Evolutionary conservation across 2,888 invertebrate genomes (phyloP).

Genomic region (Caradrina clavipalpis): DNA sequence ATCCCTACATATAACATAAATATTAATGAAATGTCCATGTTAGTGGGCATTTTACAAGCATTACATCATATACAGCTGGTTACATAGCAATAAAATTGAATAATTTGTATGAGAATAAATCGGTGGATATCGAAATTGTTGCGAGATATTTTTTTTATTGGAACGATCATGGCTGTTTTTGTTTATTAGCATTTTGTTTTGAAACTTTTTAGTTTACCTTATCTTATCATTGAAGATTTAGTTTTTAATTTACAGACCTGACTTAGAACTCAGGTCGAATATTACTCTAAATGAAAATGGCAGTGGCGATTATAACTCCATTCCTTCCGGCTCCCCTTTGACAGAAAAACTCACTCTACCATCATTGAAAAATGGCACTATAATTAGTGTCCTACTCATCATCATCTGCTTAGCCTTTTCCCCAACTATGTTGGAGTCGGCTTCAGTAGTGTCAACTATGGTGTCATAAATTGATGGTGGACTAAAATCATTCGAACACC

Average conservation of each 20-base stretch:
- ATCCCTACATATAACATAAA: too few species aligned
- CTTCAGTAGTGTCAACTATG: too few species aligned
- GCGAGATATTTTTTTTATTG: conserved; percentile 7
- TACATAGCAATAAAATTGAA: conserved; percentile 24
- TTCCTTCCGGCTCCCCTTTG: too few species aligned
- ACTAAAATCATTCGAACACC: too few species aligned
- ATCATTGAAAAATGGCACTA: too few species aligned
- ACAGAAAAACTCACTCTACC: too few species aligned
- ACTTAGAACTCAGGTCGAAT: neutral
- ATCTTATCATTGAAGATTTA: neutral
- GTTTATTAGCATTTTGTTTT: neutral
- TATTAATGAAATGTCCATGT: conserved; percentile 35
- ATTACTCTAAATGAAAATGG: neutral
- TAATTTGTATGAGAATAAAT: conserved; percentile 27
- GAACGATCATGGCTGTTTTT: conserved; percentile 4
- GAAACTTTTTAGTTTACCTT: neutral
- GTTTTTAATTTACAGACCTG: neutral
- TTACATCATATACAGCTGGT: conserved; percentile 42
- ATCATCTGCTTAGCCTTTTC: too few species aligned
- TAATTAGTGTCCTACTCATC: too few species aligned
- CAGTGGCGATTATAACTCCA: too few species aligned
- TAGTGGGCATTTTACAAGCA: conserved; percentile 6
- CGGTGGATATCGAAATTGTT: conserved; percentile 23
- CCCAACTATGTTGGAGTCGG: too few species aligned
- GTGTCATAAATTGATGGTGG: too few species aligned